Percentiles rank a stretch among this genome's conserved stretches.
These are phyloP conservation scores for Petaurus breviceps DNA, from an alignment of 2,113 vertebrate species.

Conservation along the genomic window DNA sequence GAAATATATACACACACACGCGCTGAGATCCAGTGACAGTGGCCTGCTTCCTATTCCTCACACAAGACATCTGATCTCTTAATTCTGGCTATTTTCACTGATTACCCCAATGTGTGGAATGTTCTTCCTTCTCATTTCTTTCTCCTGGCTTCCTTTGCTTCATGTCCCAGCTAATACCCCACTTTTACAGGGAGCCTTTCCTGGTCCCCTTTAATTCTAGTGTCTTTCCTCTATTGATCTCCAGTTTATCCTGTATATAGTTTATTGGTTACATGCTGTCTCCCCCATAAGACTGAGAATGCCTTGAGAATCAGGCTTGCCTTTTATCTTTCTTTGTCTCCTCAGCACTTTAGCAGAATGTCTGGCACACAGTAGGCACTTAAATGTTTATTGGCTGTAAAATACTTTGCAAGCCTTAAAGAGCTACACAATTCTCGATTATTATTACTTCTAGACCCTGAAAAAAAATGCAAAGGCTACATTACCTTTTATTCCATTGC, in stretches of 20 bases:
- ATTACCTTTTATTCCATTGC: background rate
- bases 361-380: background rate
- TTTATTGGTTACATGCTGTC: background rate
- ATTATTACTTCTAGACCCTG: background rate
- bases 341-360: background rate
- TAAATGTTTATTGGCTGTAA: background rate
- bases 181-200: background rate
- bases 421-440: background rate
- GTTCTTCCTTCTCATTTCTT: background rate
- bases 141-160: background rate
- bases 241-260: background rate
- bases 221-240: background rate
- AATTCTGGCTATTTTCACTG: background rate
- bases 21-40: background rate
- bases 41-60: background rate
- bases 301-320: background rate
- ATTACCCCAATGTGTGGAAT: background rate
- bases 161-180: background rate
- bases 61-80: background rate
- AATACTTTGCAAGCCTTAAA: background rate
- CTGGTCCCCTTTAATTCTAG: background rate
- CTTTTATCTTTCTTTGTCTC: background rate
- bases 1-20: background rate
- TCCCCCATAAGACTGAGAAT: background rate
- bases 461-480: background rate